Evolutionary conservation across 2,113 vertebrate species (phyloP).

Genomic region (Sialia sialis): DNA sequence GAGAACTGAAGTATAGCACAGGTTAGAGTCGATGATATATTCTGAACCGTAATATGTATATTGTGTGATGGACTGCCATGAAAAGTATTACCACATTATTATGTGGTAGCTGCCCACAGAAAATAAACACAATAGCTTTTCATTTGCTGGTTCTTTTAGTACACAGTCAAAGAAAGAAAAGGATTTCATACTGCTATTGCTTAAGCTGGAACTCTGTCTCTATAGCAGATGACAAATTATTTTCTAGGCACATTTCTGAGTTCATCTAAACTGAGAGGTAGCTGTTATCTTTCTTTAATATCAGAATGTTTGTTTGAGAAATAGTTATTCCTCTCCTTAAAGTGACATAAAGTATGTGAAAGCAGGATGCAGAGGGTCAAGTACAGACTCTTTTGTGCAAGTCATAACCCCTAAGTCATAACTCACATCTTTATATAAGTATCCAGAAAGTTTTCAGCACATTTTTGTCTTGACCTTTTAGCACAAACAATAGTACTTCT

Average conservation of each 20-base stretch:
- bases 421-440: neutral
- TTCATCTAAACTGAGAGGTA: slow-evolving; percentile 29
- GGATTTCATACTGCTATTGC: neutral
- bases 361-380: neutral
- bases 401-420: neutral
- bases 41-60: neutral
- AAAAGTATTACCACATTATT: neutral
- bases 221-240: neutral
- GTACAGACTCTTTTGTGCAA: neutral
- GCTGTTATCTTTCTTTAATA: slow-evolving; percentile 38
- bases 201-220: slow-evolving; percentile 26
- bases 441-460: neutral
- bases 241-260: slow-evolving; percentile 14
- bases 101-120: neutral
- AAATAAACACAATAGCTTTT: slow-evolving; percentile 12
- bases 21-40: neutral
- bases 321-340: neutral
- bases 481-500: neutral
- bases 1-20: neutral
- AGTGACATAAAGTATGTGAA: neutral
- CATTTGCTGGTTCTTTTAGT: neutral
- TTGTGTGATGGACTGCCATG: neutral
- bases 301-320: slow-evolving; percentile 9
- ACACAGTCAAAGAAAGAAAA: neutral
- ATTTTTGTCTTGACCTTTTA: slow-evolving; percentile 35